phyloP scores from a whole-genome alignment of 2,888 invertebrate species.

The Argyresthia goedartella region DNA sequence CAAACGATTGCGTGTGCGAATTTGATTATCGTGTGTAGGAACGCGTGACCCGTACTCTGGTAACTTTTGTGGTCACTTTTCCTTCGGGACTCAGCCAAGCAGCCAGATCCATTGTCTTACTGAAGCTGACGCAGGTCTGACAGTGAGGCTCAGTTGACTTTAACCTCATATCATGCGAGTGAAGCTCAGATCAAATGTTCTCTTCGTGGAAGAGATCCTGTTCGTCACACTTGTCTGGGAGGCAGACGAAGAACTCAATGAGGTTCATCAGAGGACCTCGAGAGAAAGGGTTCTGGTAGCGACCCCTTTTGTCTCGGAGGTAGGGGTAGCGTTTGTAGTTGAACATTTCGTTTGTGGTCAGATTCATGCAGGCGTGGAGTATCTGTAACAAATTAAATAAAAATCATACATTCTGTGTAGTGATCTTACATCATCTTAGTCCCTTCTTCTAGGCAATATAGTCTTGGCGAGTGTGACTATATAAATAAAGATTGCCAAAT shows the following conservation, averaged over 20 bases:
- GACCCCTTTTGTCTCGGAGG: slow-evolving; percentile 87
- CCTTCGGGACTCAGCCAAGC: background rate
- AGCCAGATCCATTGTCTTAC: background rate
- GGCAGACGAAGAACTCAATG: slow-evolving; percentile 90
- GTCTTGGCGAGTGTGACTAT: no score
- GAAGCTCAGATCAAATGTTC: slow-evolving; percentile 43
- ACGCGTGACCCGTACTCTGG: background rate
- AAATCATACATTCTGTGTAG: no score
- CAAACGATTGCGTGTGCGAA: background rate
- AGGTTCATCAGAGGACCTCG: slow-evolving; percentile 88
- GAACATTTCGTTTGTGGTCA: slow-evolving; percentile 96
- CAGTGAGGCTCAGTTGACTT: background rate
- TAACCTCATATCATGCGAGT: no score
- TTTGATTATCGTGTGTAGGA: background rate
- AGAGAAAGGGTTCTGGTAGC: slow-evolving; percentile 93
- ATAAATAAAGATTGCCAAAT: no score
- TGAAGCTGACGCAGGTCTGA: background rate
- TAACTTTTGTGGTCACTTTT: background rate
- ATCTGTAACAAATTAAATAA: slow-evolving; percentile 67
- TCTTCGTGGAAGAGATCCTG: slow-evolving; percentile 79
- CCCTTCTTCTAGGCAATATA: no score
- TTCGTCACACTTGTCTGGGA: slow-evolving; percentile 83
- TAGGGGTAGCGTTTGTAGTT: slow-evolving; percentile 94
- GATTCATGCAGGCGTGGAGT: slow-evolving; percentile 91
- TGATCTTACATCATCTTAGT: no score